Evolutionary conservation across 2,113 vertebrate species (phyloP).

Genomic region (pig (Sus scrofa)): DNA sequence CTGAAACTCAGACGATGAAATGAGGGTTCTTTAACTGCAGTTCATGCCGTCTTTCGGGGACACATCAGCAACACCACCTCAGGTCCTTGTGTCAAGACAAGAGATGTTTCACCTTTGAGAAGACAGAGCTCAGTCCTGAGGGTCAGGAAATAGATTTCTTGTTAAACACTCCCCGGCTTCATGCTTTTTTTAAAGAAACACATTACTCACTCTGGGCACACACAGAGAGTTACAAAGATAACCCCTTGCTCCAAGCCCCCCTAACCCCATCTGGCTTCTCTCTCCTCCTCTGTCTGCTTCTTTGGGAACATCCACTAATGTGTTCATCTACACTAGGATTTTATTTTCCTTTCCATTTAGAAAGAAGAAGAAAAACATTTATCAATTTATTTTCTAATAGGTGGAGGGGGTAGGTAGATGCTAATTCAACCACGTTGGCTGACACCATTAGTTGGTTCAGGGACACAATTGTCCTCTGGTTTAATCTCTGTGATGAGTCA

Average conservation of each 20-base stretch:
- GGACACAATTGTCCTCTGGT: background rate
- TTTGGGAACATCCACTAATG: background rate
- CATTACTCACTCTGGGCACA: background rate
- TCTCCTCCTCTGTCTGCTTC: background rate
- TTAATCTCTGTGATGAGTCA: background rate
- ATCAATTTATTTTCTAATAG: background rate
- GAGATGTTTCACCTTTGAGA: background rate
- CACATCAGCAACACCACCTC: background rate
- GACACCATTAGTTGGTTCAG: background rate
- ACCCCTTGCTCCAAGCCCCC: accelerated
- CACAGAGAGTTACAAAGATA: background rate
- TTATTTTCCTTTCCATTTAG: background rate
- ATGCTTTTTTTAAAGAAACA: background rate
- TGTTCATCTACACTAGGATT: background rate
- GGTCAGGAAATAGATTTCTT: conserved; percentile 41
- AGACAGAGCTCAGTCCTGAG: background rate
- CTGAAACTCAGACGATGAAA: conserved; percentile 49
- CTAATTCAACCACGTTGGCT: background rate
- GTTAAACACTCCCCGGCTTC: background rate
- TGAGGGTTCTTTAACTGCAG: background rate
- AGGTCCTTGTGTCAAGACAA: background rate
- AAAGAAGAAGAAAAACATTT: background rate
- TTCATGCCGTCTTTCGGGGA: background rate
- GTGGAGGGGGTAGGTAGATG: background rate
- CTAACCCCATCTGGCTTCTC: background rate